Evolutionary conservation across 2,113 vertebrate species (phyloP).

Genomic region (Melanostigma gelatinosum): DNA sequence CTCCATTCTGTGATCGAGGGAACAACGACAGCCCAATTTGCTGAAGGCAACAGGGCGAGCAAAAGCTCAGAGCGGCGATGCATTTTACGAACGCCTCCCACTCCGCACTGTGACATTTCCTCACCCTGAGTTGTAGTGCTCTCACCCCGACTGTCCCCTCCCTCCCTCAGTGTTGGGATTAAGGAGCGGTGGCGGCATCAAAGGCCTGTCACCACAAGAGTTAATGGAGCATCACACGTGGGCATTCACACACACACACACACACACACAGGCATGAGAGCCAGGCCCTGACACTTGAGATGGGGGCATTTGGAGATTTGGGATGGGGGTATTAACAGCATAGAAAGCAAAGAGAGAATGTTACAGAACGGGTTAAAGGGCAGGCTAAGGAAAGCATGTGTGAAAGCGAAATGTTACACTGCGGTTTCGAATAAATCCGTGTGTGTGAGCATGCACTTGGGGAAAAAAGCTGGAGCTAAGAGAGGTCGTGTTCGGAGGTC

Average conservation of each 20-base stretch:
- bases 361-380: slow-evolving; percentile 54
- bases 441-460: slow-evolving; percentile 51
- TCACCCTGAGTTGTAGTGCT: not conserved
- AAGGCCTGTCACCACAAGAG: slow-evolving; percentile 78
- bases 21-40: not conserved
- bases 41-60: not conserved
- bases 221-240: slow-evolving; percentile 78
- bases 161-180: slow-evolving; percentile 66
- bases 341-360: slow-evolving; percentile 56
- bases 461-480: slow-evolving; percentile 25
- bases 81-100: not conserved
- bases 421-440: slow-evolving; percentile 41
- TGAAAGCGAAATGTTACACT: slow-evolving; percentile 69
- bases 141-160: not conserved
- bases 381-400: slow-evolving; percentile 59
- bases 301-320: slow-evolving; percentile 72
- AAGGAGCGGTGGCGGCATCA: slow-evolving; percentile 71
- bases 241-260: slow-evolving; percentile 52
- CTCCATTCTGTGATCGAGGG: no score
- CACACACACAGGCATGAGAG: slow-evolving; percentile 56
- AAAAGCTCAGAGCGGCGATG: not conserved
- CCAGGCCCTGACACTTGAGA: slow-evolving; percentile 75
- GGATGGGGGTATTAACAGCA: slow-evolving; percentile 69
- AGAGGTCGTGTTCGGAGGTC: slow-evolving; percentile 53
- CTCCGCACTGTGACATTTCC: not conserved